These are phyloP conservation scores for Fragum sueziense DNA, from an alignment of 2,888 invertebrate genomes.

Conservation along the genomic window DNA sequence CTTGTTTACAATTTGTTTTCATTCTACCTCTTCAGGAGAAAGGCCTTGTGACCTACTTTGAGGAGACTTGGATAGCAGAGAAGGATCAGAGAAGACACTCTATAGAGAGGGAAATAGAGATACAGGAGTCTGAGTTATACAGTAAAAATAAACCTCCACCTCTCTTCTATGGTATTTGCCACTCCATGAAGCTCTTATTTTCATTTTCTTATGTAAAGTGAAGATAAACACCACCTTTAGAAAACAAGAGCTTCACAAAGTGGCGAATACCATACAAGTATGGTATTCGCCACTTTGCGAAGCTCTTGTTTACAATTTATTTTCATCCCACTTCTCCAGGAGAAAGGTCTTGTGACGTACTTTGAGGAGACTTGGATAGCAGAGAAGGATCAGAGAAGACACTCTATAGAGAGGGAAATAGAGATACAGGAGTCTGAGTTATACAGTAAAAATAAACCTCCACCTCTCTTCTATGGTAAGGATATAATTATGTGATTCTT, in stretches of 20 bases:
- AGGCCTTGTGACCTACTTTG: conserved; percentile 80
- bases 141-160: conserved; percentile 73
- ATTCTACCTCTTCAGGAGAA: conserved; percentile 78
- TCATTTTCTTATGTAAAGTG: background rate
- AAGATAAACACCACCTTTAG: background rate
- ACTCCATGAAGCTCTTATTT: too few species aligned
- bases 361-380: conserved; percentile 81
- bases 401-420: conserved; percentile 79
- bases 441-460: conserved; percentile 76
- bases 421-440: conserved; percentile 79
- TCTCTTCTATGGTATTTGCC: conserved; percentile 7
- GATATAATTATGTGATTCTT: too few species aligned
- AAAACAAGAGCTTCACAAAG: too few species aligned
- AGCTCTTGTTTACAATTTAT: too few species aligned
- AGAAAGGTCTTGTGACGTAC: conserved; percentile 79
- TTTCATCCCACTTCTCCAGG: too few species aligned
- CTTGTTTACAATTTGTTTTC: too few species aligned
- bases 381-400: conserved; percentile 76
- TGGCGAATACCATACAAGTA: too few species aligned
- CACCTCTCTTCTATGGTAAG: conserved; percentile 26
- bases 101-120: conserved; percentile 77
- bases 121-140: conserved; percentile 79
- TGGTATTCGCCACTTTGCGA: too few species aligned
- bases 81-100: conserved; percentile 77
- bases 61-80: conserved; percentile 80